Evolutionary conservation across 2,113 vertebrate species (phyloP).

Genomic region (Motacilla alba): DNA sequence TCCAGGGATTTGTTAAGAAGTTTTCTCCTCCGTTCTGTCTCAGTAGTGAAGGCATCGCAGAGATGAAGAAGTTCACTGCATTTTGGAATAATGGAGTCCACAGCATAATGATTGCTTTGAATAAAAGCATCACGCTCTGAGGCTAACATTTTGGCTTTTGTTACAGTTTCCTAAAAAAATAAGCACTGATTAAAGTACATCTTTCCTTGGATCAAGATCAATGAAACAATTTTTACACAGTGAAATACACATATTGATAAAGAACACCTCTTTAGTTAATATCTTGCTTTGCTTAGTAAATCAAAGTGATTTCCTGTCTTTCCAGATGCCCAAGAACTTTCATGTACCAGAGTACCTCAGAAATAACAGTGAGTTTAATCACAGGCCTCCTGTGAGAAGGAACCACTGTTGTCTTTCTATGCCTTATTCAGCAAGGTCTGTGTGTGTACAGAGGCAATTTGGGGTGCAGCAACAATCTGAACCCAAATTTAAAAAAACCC

Average conservation of each 20-base stretch:
- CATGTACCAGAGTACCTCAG: not conserved
- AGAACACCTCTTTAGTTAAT: not conserved
- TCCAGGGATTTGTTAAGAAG: slow-evolving; percentile 85
- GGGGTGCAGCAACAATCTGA: not conserved
- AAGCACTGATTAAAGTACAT: not conserved
- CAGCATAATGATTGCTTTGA: slow-evolving; percentile 87
- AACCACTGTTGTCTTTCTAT: not conserved
- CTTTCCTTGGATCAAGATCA: not conserved
- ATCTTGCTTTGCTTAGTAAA: not conserved
- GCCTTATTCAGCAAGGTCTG: not conserved
- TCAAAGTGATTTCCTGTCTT: not conserved
- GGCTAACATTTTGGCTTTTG: slow-evolving; percentile 77
- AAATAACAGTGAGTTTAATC: not conserved
- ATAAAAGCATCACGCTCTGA: slow-evolving; percentile 83
- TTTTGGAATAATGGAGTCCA: slow-evolving; percentile 93
- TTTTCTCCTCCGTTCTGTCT: slow-evolving; percentile 69
- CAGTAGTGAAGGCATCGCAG: slow-evolving; percentile 68
- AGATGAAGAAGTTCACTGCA: slow-evolving; percentile 84
- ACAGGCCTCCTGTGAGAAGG: not conserved
- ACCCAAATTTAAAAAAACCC: not conserved
- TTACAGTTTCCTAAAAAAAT: slow-evolving; percentile 77
- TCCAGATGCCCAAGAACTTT: not conserved
- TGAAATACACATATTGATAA: not conserved
- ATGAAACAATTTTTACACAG: rapidly evolving
- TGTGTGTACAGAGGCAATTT: not conserved